Evolutionary conservation across 2,888 invertebrate species (phyloP), one percentile per base, ranked within the genome.

Genomic region (Globia sparganii): DNA sequence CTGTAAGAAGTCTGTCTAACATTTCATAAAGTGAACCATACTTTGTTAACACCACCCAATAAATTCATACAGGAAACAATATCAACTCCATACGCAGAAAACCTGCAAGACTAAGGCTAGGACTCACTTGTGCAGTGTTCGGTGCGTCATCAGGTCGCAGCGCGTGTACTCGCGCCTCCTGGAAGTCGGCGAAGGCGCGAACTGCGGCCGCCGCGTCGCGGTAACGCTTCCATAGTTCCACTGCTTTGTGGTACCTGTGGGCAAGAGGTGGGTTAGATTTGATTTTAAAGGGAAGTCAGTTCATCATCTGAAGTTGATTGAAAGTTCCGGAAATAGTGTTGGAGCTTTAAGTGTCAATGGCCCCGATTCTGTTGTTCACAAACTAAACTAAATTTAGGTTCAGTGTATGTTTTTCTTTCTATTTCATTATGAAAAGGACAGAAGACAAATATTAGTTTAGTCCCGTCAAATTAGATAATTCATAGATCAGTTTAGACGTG

Each of bases 171-270:
- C 97, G 97, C 86, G 98, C 97, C 97, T 98, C 98, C 93, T 98
- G 98, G 91, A 97, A 97, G 92, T 98, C 98, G 64, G 98, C 97
- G 97, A 98, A 98, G 86, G 97, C 97, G 84, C 98, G 97, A 80
- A 98, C 98, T 46, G 98, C 97, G 65, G 98, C 98, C 75, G 98
- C 98, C 15, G 98, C 98, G 92, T 98, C 98, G 59, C 98, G 97
- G 96, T 98, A 98, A 80, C 97, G 97, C 91, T 97, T 97, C 98
- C 98, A 98, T 78, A 98, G 97, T 69, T 98, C 97, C 75, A 98
- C 98, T 6, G 98, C 98, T 92, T 98, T 97, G 92, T 98, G 98
- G 96, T 98, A 98, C 89, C 98, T 95, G 46, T 83, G 0, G 28
- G 15, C 5, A 2, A 28, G 15, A n/a, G 6, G 0, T 0, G 4